These are phyloP conservation scores for Pteria penguin DNA, from an alignment of 2,888 invertebrate species.

Conservation along the genomic window DNA sequence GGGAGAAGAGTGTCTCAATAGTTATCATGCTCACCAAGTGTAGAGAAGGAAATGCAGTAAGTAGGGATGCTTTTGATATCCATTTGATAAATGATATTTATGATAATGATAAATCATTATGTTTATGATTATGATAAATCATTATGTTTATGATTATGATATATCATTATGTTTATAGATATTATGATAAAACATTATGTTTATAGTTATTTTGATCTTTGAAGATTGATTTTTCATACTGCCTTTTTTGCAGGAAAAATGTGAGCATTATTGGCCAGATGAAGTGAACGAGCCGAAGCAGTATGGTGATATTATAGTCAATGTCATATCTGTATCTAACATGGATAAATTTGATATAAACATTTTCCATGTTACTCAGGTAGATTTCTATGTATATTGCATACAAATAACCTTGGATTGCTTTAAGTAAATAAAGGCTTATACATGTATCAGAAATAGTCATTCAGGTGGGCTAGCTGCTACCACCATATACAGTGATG, in stretches of 20 bases:
- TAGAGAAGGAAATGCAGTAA: constrained; percentile 85
- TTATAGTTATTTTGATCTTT: no score
- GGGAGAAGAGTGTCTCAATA: constrained; percentile 85
- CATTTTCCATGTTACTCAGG: constrained; percentile 57
- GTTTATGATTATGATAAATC: neutral
- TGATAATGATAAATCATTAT: neutral
- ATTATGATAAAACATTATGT: no score
- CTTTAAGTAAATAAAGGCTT: neutral
- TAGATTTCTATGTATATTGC: constrained; percentile 23
- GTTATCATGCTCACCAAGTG: constrained; percentile 88
- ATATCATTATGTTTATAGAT: neutral
- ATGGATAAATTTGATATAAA: constrained; percentile 64
- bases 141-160: neutral
- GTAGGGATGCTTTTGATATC: no score
- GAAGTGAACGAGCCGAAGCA: constrained; percentile 59
- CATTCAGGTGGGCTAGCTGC: no score
- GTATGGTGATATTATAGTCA: constrained; percentile 62
- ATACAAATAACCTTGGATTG: neutral
- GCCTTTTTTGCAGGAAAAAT: constrained; percentile 66
- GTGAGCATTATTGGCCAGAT: constrained; percentile 70
- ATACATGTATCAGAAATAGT: no score
- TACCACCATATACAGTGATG: no score
- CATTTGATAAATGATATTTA: neutral
- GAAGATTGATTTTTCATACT: no score
- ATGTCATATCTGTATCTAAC: constrained; percentile 57